Evolutionary conservation across 2,888 invertebrate species (phyloP), one percentile per base, ranked within the genome.

Genomic region (Apotomis turbidana): DNA sequence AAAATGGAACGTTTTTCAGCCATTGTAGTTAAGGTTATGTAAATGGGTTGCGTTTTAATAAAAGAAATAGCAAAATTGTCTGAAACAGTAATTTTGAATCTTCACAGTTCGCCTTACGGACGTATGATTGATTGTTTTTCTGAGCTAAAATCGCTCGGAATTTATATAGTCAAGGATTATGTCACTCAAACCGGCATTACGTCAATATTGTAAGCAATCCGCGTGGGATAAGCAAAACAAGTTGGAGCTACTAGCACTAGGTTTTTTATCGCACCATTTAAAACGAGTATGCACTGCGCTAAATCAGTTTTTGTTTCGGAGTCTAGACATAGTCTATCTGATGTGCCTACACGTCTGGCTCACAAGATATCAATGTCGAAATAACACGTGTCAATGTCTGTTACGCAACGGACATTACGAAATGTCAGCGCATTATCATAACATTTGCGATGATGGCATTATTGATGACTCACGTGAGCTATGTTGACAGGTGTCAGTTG

Each of bases 401-500:
- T 63, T 76, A 74, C 71, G 68, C 58, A 75, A 71, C 68, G 66
- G 68, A 70, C 73, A 75, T 76, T 76, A 75, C 74, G 74, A 76
- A 76, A 78, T 77, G 69, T 73, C 74, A 75, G 67, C 61, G 67
- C 63, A 68, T 76, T 78, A 75, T 76, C 74, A 75, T 74, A 74
- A 74, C 76, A 77, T 68, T 66, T 63, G 68, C 72, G 68, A 61
- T 68, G 75, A 75, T 76, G 76, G 74, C 74, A 74, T 76, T 75
- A 75, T 74, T 72, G 74, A 76, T 77, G 76, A 76, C 68, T 76
- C 75, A 77, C 67, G 70, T 74, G 72, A 71, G 54, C n/a, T 71
- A 61, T 52, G 71, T 59, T 77, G 78, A 76, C 76, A 77, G 76
- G 74, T 78, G 77, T 75, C 75, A 76, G 69, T 76, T 74, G 75